Base-by-base conservation (phyloP, 2,113 vertebrate species). In the Merops nubicus region DNA sequence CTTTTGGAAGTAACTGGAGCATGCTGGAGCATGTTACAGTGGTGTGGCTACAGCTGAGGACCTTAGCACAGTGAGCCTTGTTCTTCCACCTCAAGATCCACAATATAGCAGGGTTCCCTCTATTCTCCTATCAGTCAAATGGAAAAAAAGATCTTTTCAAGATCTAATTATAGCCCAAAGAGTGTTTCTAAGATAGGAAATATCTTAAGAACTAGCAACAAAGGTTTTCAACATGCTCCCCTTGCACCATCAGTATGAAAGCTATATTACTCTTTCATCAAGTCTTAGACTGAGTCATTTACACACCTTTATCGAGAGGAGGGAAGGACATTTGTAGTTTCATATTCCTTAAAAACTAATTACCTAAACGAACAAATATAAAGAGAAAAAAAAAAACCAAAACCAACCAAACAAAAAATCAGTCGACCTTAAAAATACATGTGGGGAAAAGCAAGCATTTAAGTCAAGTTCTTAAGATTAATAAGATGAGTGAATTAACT, bases 41-140 rank as follows among this genome's bases (percentile, higher is more conserved):
- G 29, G 17, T 0, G 0, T 4, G 19, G 53, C 34, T 33, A 26
- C 5, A 36, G 15, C 8, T 1, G 1, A 33, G 43, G 26, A 11
- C 33, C 11, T 13, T 3, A 43, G 34, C 5, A 8, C n/a, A 17
- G 7, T 1, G 14, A 68, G 34, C 22, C 59, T 54, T 6, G 0
- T 4, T n/a, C 45, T 62, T 40, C 17, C n/a, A 77, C 33, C 47
- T 19, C 26, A 11, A 45, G 63, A 34, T 9, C 34, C 4, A 2
- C 6, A 11, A 63, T 50, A 26, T 9, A 40, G 12, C 2, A 69
- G 9, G 9, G 12, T 8, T 86, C 22, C 20, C 26, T 15, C 63
- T n/a, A 18, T 29, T 25, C 7, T 50, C 15, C 1, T 7, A 36
- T 6, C 19, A 33, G 3, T 18, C 36, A 68, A 60, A 43, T 12